Evolutionary conservation across 2,797 vertebrate genomes (phyloP).

Genomic region (Lepilemur septentrionalis): DNA sequence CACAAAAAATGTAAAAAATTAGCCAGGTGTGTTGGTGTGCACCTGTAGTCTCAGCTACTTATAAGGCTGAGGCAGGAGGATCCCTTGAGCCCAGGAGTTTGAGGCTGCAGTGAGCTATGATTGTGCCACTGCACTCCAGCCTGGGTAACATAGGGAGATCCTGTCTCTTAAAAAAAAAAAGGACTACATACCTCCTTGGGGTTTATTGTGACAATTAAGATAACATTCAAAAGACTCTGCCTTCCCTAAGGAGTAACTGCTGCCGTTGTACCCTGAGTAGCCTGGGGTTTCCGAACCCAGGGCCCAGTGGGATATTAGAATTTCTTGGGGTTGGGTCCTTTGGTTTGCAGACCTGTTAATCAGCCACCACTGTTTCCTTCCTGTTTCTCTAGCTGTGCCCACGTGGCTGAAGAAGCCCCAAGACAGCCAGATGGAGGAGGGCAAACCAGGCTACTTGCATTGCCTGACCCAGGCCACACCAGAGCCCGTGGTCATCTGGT

Average conservation of each 20-base stretch:
- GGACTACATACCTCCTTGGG: neutral
- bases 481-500: conserved; percentile 92
- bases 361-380: neutral
- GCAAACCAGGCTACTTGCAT: conserved; percentile 95
- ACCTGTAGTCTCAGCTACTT: neutral
- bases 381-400: conserved; percentile 87
- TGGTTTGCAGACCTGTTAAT: neutral
- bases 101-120: neutral
- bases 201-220: neutral
- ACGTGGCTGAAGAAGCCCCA: conserved; percentile 93
- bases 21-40: neutral
- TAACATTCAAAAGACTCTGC: neutral
- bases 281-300: neutral
- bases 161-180: neutral
- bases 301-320: neutral
- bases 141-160: neutral
- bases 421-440: conserved; percentile 94
- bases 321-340: neutral
- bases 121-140: neutral
- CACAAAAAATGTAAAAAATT: neutral
- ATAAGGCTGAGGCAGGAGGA: neutral
- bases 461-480: conserved; percentile 92
- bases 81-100: neutral
- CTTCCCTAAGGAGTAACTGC: neutral
- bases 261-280: neutral